phyloP scores from a whole-genome alignment of 2,888 invertebrate genomes.

The Dromius quadrimaculatus region DNA sequence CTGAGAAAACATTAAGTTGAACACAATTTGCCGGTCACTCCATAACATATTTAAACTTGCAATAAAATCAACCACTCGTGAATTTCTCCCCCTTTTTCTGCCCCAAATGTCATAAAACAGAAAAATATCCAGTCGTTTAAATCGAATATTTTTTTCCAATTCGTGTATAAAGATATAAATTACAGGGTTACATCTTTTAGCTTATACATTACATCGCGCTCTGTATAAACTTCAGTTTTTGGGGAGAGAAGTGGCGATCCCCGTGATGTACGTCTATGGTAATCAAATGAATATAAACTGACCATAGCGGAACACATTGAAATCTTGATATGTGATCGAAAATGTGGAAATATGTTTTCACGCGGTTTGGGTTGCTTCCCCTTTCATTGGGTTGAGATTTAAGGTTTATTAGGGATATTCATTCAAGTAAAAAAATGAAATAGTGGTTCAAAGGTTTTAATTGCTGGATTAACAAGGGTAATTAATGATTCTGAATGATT shows the following conservation, averaged over 20 bases:
- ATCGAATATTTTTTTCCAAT: neutral
- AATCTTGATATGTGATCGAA: constrained; percentile 35
- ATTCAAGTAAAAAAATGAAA: too few species aligned
- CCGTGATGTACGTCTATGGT: constrained; percentile 8
- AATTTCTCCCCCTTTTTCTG: neutral
- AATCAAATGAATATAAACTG: constrained; percentile 51
- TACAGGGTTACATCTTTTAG: constrained; percentile 25
- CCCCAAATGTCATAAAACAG: neutral
- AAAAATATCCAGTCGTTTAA: constrained; percentile 4
- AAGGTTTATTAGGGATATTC: too few species aligned
- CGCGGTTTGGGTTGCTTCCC: neutral
- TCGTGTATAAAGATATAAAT: constrained; percentile 12
- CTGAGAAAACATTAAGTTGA: too few species aligned
- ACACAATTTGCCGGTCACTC: neutral
- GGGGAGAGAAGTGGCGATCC: neutral
- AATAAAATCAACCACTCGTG: constrained; percentile 4
- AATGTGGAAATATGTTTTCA: constrained; percentile 40
- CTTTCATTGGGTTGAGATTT: constrained; percentile 19
- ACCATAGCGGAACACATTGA: constrained; percentile 45
- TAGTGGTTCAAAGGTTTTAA: too few species aligned
- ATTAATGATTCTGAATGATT: too few species aligned
- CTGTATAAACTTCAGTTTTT: neutral
- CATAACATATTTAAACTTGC: neutral
- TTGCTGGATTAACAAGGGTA: too few species aligned
- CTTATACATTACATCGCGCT: constrained; percentile 1